Conservation (phyloP, 2,888 invertebrate genomes). For the Nezara viridula region DNA sequence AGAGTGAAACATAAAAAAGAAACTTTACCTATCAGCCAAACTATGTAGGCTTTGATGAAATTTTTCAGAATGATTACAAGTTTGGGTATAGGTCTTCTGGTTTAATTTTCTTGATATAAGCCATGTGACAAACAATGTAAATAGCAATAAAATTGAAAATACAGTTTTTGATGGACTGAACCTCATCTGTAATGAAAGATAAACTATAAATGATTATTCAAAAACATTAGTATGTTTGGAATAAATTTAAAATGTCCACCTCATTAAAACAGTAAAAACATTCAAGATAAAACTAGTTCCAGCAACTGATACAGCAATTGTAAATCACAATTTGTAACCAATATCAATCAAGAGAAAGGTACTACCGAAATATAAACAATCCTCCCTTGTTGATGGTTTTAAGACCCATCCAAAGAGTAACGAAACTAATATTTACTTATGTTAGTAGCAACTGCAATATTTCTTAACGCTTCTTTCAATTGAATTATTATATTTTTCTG, state of each 20-base stretch:
- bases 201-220: background rate
- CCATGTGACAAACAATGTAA: constrained; percentile 66
- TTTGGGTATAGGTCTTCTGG: constrained; percentile 66
- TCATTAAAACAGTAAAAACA: background rate
- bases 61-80: constrained; percentile 68
- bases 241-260: background rate
- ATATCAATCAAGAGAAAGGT: accelerated
- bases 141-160: constrained; percentile 65
- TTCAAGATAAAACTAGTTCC: background rate
- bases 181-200: constrained; percentile 66
- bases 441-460: background rate
- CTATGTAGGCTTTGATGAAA: constrained; percentile 68
- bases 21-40: constrained; percentile 67
- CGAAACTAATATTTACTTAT: background rate
- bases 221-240: background rate
- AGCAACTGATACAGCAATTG: too few species aligned
- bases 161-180: constrained; percentile 66
- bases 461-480: background rate
- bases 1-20: background rate
- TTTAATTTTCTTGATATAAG: constrained; percentile 66
- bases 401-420: background rate
- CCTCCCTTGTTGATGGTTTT: background rate
- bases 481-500: background rate
- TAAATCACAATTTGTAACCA: too few species aligned
- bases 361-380: background rate